phyloP scores from a whole-genome alignment of 2,888 invertebrate species.

The Phrixothrix hirtus region DNA sequence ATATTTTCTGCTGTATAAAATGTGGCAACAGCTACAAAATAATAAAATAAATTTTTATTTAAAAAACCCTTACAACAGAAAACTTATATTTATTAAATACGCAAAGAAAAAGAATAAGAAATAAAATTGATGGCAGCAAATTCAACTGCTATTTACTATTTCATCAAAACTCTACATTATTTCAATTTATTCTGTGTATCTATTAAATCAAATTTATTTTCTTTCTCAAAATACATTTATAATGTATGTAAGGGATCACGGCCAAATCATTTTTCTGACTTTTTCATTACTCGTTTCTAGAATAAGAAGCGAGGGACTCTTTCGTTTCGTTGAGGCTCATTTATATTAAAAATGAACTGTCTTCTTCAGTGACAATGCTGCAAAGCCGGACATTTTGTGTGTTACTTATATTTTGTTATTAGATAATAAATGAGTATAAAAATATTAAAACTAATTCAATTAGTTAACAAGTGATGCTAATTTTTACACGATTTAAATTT shows the following conservation, averaged over 20 bases:
- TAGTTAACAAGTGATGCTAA: no score
- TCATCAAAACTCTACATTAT: no score
- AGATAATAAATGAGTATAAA: slow-evolving; percentile 30
- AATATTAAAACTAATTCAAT: no score
- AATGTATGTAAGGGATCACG: slow-evolving; percentile 27
- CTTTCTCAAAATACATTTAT: slow-evolving; percentile 15
- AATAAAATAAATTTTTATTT: no score
- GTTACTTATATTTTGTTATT: slow-evolving; percentile 31
- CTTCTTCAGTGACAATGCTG: slow-evolving; percentile 52
- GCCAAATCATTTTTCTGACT: slow-evolving; percentile 29
- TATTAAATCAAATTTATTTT: slow-evolving; percentile 13
- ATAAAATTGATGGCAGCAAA: no score
- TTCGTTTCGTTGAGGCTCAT: slow-evolving; percentile 40
- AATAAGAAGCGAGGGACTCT: slow-evolving; percentile 22
- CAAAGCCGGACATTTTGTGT: slow-evolving; percentile 49
- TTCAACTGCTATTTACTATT: no score
- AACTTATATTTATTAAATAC: no score
- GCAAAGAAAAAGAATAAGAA: no score
- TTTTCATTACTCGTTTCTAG: slow-evolving; percentile 19
- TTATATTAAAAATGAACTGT: slow-evolving; percentile 58
- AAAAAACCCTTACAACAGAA: no score
- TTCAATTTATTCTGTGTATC: not conserved
- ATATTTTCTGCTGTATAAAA: no score
- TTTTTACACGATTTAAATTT: no score
- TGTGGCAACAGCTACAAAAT: no score